Percentiles rank a stretch among this genome's conserved stretches.
phyloP scores from a whole-genome alignment of 2,113 vertebrate genomes.

The Picathartes gymnocephalus region DNA sequence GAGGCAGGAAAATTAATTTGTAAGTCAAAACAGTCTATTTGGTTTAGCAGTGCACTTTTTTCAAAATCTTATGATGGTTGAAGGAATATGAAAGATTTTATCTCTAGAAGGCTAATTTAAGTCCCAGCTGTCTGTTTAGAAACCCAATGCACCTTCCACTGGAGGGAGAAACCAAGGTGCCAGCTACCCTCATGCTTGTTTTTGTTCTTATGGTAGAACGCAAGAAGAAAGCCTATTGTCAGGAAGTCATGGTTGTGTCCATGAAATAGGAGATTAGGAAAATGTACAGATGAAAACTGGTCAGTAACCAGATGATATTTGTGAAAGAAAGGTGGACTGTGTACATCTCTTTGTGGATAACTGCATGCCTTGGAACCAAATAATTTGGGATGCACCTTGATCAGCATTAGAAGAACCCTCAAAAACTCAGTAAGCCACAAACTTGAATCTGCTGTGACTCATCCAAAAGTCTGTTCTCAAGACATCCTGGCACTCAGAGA shows the following conservation, averaged over 20 bases:
- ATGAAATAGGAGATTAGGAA: background rate
- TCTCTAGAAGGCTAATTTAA: background rate
- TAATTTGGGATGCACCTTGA: background rate
- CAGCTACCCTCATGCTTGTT: background rate
- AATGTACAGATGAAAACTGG: background rate
- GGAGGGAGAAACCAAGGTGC: background rate
- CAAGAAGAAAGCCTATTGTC: background rate
- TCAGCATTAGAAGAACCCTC: background rate
- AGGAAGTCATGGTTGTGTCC: background rate
- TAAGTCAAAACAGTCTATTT: background rate
- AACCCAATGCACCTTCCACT: background rate
- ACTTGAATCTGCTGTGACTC: rapidly evolving
- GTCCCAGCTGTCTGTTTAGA: background rate
- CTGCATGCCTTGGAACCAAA: background rate
- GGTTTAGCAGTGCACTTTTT: background rate
- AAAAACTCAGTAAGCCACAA: background rate
- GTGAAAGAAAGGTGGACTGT: background rate
- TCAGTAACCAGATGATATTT: background rate
- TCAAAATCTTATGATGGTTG: background rate
- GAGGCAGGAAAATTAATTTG: background rate
- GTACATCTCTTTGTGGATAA: background rate
- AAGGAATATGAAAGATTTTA: background rate
- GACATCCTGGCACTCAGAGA: background rate
- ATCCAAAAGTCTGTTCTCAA: background rate
- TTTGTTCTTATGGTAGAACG: background rate